Conservation (phyloP, 2,888 invertebrate genomes). For the Megalurothrips usitatus region DNA sequence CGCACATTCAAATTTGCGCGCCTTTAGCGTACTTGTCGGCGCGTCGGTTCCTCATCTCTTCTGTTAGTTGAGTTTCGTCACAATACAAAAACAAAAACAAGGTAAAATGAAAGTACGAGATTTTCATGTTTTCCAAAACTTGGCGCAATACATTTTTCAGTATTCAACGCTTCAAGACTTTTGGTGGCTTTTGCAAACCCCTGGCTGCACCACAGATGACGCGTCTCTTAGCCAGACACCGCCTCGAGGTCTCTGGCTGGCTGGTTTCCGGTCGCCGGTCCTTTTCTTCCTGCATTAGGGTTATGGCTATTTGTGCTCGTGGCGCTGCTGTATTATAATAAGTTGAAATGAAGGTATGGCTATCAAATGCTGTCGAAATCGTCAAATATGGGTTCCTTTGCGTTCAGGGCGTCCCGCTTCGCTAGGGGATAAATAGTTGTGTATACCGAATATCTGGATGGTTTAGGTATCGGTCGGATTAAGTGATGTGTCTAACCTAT, state of each 20-base stretch:
- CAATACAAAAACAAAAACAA: too few relatives aligned
- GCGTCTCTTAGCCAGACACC: neutral
- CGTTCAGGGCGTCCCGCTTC: neutral
- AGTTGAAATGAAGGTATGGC: neutral
- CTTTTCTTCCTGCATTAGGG: constrained; percentile 8
- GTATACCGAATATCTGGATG: neutral
- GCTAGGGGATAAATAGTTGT: neutral
- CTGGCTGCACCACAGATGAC: neutral
- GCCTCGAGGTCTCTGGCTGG: neutral
- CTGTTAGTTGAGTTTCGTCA: neutral
- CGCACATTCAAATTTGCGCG: neutral
- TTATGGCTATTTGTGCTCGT: constrained; percentile 19
- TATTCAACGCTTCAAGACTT: neutral
- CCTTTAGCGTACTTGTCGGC: too few relatives aligned
- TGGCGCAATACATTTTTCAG: neutral
- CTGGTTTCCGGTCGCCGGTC: constrained; percentile 6
- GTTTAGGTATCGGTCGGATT: neutral
- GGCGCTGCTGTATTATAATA: neutral
- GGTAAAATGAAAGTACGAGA: too few relatives aligned
- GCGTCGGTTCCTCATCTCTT: neutral
- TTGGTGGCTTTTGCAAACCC: neutral
- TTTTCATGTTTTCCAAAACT: too few relatives aligned
- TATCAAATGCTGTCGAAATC: neutral
- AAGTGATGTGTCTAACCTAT: neutral
- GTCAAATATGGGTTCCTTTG: neutral